Evolutionary conservation across 35 echinoderm and acorn worm species (phyloP).

Genomic region (Ptychodera flava): DNA sequence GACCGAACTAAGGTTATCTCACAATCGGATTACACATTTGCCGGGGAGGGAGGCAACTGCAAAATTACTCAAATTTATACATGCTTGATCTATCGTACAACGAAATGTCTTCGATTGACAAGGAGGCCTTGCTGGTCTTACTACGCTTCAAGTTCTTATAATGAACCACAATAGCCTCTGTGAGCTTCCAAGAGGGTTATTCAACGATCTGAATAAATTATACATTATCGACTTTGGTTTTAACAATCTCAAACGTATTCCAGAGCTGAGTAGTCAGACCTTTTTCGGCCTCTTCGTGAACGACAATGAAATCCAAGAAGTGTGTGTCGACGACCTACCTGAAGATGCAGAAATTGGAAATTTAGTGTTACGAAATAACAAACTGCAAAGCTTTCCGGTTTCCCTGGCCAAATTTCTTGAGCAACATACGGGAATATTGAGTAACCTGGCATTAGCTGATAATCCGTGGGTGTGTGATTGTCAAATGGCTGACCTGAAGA

Average conservation of each 20-base stretch:
- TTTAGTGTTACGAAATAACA: background rate
- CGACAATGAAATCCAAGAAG: background rate
- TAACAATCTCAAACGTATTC: background rate
- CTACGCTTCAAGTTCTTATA: background rate
- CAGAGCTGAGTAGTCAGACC: background rate
- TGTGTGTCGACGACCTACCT: background rate
- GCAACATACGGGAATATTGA: background rate
- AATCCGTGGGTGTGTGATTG: background rate
- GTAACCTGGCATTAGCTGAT: background rate
- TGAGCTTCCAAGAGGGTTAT: background rate
- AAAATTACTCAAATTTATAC: background rate
- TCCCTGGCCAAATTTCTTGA: background rate
- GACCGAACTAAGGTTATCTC: background rate
- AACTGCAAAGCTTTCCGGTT: background rate
- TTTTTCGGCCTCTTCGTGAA: background rate
- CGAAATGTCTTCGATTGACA: background rate
- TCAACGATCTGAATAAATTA: background rate
- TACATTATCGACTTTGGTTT: background rate
- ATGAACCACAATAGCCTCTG: background rate
- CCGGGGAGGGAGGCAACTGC: background rate
- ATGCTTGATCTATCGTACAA: background rate
- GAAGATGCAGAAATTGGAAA: background rate
- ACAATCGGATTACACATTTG: background rate
- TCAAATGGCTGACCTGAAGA: background rate
- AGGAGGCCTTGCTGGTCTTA: background rate